Percentiles rank a stretch among this genome's conserved stretches.
Evolutionary conservation across 2,888 invertebrate genomes (phyloP).

Genomic region (Ectemnius lituratus): DNA sequence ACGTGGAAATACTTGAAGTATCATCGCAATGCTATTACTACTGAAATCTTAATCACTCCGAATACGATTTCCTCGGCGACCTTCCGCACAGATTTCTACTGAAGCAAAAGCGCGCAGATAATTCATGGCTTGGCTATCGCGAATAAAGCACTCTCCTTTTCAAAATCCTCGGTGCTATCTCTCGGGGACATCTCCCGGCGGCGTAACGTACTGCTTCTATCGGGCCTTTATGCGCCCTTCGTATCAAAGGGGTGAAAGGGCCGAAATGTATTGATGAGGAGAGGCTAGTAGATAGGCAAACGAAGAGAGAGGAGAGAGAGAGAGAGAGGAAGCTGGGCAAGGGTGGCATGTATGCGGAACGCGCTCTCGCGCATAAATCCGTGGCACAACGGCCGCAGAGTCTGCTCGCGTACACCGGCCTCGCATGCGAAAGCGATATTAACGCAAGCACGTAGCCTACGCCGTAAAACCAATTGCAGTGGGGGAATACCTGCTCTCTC

Average conservation of each 20-base stretch:
- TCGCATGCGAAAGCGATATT: constrained; percentile 37
- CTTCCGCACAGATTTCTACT: no score
- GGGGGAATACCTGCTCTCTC: neutral
- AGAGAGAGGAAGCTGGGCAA: neutral
- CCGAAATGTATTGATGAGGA: constrained; percentile 24
- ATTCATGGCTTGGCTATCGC: no score
- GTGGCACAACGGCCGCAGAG: constrained; percentile 41
- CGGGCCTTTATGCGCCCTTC: neutral
- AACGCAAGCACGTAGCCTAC: constrained; percentile 31
- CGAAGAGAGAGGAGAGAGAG: constrained; percentile 9
- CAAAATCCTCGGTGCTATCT: no score
- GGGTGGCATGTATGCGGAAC: constrained; percentile 19
- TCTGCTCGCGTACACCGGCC: constrained; percentile 36
- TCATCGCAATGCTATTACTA: no score
- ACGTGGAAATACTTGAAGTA: no score
- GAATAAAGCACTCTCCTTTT: no score
- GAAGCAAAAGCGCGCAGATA: no score
- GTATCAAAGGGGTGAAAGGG: neutral
- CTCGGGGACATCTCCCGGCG: no score
- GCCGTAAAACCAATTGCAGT: constrained; percentile 22
- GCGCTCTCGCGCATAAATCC: constrained; percentile 36
- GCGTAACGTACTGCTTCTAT: neutral
- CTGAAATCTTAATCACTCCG: no score
- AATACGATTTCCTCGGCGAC: no score
- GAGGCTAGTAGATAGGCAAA: constrained; percentile 9